A percentile compares a stretch with the other conserved stretches of the same genome.
phyloP scores from a whole-genome alignment of 2,113 vertebrate species.

The Butorides virescens region DNA sequence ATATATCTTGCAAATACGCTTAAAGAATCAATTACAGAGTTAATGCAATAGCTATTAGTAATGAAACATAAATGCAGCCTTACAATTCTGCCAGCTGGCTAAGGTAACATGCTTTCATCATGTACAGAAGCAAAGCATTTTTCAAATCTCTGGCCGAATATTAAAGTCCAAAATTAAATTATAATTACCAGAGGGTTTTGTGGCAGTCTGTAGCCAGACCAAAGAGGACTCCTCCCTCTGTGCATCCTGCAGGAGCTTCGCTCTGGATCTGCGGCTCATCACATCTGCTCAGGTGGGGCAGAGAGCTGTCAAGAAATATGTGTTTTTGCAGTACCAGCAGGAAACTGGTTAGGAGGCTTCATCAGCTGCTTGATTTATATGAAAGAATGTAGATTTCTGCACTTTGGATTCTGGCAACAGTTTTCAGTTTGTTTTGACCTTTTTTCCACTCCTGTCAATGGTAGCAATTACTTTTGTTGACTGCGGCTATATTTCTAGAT shows the following conservation, averaged over 20 bases:
- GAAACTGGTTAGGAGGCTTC: background rate
- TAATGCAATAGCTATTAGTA: constrained; percentile 34
- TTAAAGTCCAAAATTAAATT: constrained; percentile 6
- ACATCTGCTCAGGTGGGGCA: background rate
- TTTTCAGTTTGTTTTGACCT: background rate
- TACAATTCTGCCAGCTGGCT: constrained; percentile 60
- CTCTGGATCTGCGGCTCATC: background rate
- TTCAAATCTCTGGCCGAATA: constrained; percentile 42
- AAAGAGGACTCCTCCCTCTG: background rate
- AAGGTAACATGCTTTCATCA: constrained; percentile 24
- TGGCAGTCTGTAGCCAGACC: background rate
- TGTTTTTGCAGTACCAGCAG: background rate
- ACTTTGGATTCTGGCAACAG: background rate
- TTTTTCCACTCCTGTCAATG: background rate
- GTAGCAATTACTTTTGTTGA: background rate
- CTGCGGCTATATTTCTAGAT: fast-evolving
- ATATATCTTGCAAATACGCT: background rate
- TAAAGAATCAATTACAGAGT: constrained; percentile 27
- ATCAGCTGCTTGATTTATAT: background rate
- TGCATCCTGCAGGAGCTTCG: background rate
- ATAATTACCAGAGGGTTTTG: background rate
- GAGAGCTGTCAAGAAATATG: background rate
- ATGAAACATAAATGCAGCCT: constrained; percentile 41
- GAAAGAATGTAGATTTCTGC: background rate
- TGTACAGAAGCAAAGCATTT: constrained; percentile 33